Conservation (phyloP, 2,797 vertebrate genomes). For the Paratrypauchen microcephalus region DNA sequence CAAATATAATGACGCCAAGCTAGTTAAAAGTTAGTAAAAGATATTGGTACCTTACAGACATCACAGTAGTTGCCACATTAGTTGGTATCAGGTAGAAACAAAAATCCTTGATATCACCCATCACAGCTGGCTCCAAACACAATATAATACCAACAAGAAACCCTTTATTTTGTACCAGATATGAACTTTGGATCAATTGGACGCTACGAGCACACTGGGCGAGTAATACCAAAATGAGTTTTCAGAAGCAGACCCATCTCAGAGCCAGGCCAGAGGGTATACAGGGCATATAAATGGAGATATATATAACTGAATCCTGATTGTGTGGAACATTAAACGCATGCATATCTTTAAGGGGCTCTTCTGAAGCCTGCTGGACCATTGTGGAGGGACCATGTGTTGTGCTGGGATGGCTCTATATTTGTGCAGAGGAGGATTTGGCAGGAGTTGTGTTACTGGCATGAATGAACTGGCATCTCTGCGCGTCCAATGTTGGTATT, state of each 20-base stretch:
- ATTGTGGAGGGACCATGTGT: slow-evolving; percentile 29
- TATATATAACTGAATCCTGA: slow-evolving; percentile 8
- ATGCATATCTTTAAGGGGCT: slow-evolving; percentile 13
- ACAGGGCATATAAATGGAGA: background rate
- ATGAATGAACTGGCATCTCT: slow-evolving; percentile 17
- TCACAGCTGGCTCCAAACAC: too few relatives aligned
- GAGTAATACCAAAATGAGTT: too few relatives aligned
- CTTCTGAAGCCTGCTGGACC: slow-evolving; percentile 26
- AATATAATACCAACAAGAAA: too few relatives aligned
- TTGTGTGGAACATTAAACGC: slow-evolving; percentile 18
- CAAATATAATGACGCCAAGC: too few relatives aligned
- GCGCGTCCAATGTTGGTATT: slow-evolving; percentile 11
- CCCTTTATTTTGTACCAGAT: too few relatives aligned
- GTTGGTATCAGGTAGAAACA: too few relatives aligned
- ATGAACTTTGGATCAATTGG: too few relatives aligned
- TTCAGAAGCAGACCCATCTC: background rate
- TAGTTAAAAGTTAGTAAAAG: too few relatives aligned
- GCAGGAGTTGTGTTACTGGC: slow-evolving; percentile 31
- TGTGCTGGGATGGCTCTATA: slow-evolving; percentile 20
- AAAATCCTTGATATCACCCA: too few relatives aligned
- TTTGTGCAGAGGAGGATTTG: slow-evolving; percentile 35
- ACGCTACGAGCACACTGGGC: background rate
- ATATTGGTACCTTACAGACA: too few relatives aligned
- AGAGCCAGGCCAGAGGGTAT: background rate
- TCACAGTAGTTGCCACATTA: too few relatives aligned